Percentiles rank a stretch among this genome's conserved stretches.
These are phyloP conservation scores for Cyprinodon tularosa DNA, from an alignment of 2,113 vertebrate species.

Conservation along the genomic window DNA sequence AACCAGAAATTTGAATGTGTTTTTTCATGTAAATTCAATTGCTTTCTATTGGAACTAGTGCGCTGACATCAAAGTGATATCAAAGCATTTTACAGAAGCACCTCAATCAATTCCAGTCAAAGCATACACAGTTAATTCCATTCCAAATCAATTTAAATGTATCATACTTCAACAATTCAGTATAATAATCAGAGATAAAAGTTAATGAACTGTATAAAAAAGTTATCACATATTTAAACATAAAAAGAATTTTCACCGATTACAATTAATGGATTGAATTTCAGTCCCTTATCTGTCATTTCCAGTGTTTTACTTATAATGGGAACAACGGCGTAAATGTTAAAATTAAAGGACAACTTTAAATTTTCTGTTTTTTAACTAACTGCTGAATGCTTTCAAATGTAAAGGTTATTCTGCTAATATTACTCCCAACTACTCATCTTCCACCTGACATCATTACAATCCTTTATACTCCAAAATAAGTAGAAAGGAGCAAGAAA, in stretches of 20 bases:
- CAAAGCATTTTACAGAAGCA: background rate
- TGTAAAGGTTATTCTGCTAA: slow-evolving; percentile 30
- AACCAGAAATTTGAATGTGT: background rate
- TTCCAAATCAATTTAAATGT: background rate
- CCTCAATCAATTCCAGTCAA: background rate
- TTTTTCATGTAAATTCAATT: background rate
- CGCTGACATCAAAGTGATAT: background rate
- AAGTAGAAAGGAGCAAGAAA: slow-evolving; percentile 35
- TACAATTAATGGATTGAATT: background rate
- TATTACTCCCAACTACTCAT: background rate
- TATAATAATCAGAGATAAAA: background rate
- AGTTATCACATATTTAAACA: background rate
- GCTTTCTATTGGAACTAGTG: background rate
- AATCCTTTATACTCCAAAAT: slow-evolving; percentile 30
- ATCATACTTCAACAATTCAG: background rate
- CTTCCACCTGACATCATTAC: background rate
- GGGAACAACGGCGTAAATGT: too few relatives aligned
- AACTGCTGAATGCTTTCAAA: slow-evolving; percentile 24
- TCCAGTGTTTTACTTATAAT: background rate
- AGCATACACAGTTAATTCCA: background rate
- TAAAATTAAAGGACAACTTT: background rate
- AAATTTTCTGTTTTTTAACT: background rate
- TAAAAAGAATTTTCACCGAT: background rate
- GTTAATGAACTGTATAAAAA: background rate
- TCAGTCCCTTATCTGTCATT: background rate